These are phyloP conservation scores for Dexiosoma caninum DNA, from an alignment of 2,888 invertebrate genomes.

Conservation along the genomic window DNA sequence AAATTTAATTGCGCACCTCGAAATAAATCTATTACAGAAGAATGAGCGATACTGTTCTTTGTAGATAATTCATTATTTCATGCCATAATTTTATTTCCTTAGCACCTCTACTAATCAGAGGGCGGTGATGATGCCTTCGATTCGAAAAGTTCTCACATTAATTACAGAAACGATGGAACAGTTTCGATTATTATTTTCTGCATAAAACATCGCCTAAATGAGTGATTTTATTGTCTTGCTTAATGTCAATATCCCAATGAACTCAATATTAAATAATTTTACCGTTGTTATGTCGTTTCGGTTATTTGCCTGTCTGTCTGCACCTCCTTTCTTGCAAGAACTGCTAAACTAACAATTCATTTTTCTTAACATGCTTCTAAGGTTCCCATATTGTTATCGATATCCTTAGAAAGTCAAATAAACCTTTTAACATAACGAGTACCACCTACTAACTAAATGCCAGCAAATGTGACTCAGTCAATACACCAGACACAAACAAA, in stretches of 20 bases:
- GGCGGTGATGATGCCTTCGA: too few relatives aligned
- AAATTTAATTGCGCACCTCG: too few relatives aligned
- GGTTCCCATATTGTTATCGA: background rate
- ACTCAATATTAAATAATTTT: conserved; percentile 53
- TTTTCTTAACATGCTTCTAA: conserved; percentile 19
- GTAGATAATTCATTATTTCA: too few relatives aligned
- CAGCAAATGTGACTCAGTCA: conserved; percentile 32
- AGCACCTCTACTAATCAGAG: too few relatives aligned
- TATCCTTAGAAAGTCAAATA: conserved; percentile 43
- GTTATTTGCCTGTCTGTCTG: background rate
- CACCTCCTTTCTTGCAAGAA: background rate
- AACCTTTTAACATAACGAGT: conserved; percentile 36
- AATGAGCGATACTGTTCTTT: too few relatives aligned
- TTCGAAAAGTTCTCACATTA: too few relatives aligned
- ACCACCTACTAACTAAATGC: conserved; percentile 29
- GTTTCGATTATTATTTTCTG: too few relatives aligned
- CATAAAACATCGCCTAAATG: background rate
- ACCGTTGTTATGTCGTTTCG: conserved; percentile 18
- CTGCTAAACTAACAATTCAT: conserved; percentile 20
- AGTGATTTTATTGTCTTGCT: background rate
- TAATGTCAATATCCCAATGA: background rate
- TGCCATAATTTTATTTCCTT: too few relatives aligned
- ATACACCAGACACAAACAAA: background rate
- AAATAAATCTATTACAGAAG: too few relatives aligned
- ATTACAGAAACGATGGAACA: too few relatives aligned